Evolutionary conservation across 2,113 vertebrate genomes (phyloP), one percentile per base, ranked within the genome.

Genomic region (Pica pica): DNA sequence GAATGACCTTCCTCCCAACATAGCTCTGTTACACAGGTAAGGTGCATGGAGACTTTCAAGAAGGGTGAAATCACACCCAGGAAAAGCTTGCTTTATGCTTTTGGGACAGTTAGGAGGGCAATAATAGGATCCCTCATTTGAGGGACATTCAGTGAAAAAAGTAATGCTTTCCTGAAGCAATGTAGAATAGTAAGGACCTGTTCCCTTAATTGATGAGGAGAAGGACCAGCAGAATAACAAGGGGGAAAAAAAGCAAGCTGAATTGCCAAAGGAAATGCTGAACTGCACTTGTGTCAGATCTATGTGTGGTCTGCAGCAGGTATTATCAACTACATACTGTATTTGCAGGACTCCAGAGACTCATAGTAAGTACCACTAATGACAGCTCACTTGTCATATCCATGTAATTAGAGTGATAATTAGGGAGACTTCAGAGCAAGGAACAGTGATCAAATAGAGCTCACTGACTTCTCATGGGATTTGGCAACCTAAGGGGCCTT

Each of bases 341-440:
- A 42, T 67, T 60, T 80, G 13, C 31, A 85, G 49, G n/a, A 81
- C 39, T 82, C 69, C 52, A 71, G 56, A 73, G 22, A 39, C 28
- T 68, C 49, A 39, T 22, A 70, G 68, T 44, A 69, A 69, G 57
- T 79, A 59, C 49, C 56, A 52, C 67, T 68, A 75, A 67, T 64
- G 50, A 61, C 28, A 53, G 37, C 19, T 84, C 70, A 61, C 28
- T 88, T 93, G 49, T 85, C 49, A 57, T 65, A 42, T 61, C 49
- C 37, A 12, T 88, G 57, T 64, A 59, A 88, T 83, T 93, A 44
- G 17, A 75, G 30, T 52, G 30, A 63, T 78, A 63, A 84, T 42
- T 59, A 56, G 53, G 35, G 57, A 76, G n/a, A 60, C 93, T 79
- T 94, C 61, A 94, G 64, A 94, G 53, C 24, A 75, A 79, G 24